Conservation (phyloP, 2,888 invertebrate genomes). For the Cataglyphis cursor region DNA sequence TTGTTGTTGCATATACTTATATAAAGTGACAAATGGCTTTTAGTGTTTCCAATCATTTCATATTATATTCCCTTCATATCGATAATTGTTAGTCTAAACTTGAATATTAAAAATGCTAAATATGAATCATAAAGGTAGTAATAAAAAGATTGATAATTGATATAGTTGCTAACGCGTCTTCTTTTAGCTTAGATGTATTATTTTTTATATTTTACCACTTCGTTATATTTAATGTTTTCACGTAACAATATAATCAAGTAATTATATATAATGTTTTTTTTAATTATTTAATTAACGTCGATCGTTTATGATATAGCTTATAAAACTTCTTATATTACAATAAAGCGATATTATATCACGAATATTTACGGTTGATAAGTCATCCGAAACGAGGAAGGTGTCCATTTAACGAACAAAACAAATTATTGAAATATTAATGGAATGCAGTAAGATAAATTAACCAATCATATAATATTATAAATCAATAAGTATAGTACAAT, state of each 20-base stretch:
- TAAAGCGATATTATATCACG: not conserved
- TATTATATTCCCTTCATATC: not conserved
- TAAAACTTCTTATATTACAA: not conserved
- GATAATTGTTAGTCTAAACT: not conserved
- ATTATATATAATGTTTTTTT: not conserved
- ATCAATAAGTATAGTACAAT: not conserved
- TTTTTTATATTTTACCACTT: not conserved
- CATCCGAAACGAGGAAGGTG: not conserved
- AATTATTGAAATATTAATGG: not conserved
- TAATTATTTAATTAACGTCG: constrained; percentile 6
- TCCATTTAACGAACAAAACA: not conserved
- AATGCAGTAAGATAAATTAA: not conserved
- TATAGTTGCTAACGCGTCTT: not conserved
- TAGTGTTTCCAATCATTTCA: not conserved
- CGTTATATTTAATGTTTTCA: not conserved
- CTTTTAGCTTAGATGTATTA: not conserved
- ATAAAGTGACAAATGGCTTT: not conserved
- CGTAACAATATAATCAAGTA: not conserved
- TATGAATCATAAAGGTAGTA: not conserved
- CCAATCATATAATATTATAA: not conserved
- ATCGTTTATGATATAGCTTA: not conserved
- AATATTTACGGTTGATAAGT: constrained; percentile 29
- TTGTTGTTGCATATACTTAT: not conserved
- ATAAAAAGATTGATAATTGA: not conserved
- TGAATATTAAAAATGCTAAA: not conserved